Evolutionary conservation across 2,797 vertebrate species (phyloP).

Genomic region (Hoplostethus atlanticus): DNA sequence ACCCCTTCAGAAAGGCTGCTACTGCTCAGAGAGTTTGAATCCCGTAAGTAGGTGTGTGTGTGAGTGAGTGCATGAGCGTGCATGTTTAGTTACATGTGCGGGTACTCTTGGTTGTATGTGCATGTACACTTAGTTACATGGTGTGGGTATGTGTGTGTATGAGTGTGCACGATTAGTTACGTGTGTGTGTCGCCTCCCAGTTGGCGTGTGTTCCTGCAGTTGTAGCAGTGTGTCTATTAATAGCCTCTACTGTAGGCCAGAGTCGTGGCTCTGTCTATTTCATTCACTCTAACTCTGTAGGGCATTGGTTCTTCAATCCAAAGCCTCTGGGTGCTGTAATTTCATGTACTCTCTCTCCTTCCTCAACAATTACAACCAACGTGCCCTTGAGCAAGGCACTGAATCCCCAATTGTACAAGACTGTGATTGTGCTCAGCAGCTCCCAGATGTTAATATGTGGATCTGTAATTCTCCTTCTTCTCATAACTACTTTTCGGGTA

Average conservation of each 20-base stretch:
- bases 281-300: slow-evolving; percentile 59
- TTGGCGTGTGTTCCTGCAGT: slow-evolving; percentile 48
- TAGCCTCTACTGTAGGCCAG: slow-evolving; percentile 66
- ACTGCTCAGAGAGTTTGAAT: slow-evolving; percentile 84
- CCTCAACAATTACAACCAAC: slow-evolving; percentile 39
- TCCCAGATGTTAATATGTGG: background rate
- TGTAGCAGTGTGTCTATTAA: slow-evolving; percentile 63
- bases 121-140: slow-evolving; percentile 58
- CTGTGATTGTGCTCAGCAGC: slow-evolving; percentile 6
- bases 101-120: background rate
- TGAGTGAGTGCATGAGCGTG: slow-evolving; percentile 3
- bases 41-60: slow-evolving; percentile 81
- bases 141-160: background rate
- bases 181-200: slow-evolving; percentile 15
- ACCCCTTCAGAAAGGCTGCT: slow-evolving; percentile 84
- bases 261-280: slow-evolving; percentile 68
- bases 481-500: background rate
- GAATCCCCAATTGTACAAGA: background rate
- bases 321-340: slow-evolving; percentile 67
- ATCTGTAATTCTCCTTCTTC: background rate
- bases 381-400: slow-evolving; percentile 44
- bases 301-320: slow-evolving; percentile 70
- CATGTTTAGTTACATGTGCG: slow-evolving; percentile 63
- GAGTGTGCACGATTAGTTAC: slow-evolving; percentile 56
- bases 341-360: slow-evolving; percentile 52